Base-by-base conservation (phyloP, 2,888 invertebrate genomes). In the Pinctada fucata region DNA sequence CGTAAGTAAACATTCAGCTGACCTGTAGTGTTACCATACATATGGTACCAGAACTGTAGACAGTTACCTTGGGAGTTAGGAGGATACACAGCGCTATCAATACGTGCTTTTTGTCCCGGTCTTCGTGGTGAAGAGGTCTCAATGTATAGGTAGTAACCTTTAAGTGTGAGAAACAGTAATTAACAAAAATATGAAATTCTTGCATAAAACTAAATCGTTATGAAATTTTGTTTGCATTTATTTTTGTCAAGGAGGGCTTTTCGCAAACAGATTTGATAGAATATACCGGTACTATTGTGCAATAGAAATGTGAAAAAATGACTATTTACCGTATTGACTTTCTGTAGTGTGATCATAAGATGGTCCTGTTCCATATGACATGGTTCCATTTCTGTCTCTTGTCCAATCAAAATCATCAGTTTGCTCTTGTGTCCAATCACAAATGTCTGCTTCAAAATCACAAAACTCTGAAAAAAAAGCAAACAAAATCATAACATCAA, bases 81-180 rank as follows among this genome's bases (percentile, higher is more conserved):
- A n/a, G 72, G 72, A 74, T 84, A 87, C 63, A 75, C 72, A 4
- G 87, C 87, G 70, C 87, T 87, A 45, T 83, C 81, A 31, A 90
- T 81, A 48, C 94, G 91, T 0, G 95, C 94, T 47, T 91, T 91
- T 86, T 95, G 94, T 1, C 94, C 95, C 3, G 94, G 93, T 79
- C 93, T 87, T 67, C 94, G 91, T 0, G 95, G 94, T 82, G 93
- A 94, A 2, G 94, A 88, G 3, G 87, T 80, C 75, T 89, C 89
- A 48, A 89, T 88, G 80, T 88, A 89, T 63, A 89, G 80, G 82
- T 89, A 91, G 79, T 88, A 86, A 45, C 91, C 90, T 89, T 80
- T 0, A 77, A 78, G 72, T 31, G 31, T 31, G 31, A 31, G 31
- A 31, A 31, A 31, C 31, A 31, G 31, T 31, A 31, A 68, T 51